Evolutionary conservation across 30 jellyfish, hydroid and myxozoan species (phyloP).

Genomic region (Catostylus mosaicus): DNA sequence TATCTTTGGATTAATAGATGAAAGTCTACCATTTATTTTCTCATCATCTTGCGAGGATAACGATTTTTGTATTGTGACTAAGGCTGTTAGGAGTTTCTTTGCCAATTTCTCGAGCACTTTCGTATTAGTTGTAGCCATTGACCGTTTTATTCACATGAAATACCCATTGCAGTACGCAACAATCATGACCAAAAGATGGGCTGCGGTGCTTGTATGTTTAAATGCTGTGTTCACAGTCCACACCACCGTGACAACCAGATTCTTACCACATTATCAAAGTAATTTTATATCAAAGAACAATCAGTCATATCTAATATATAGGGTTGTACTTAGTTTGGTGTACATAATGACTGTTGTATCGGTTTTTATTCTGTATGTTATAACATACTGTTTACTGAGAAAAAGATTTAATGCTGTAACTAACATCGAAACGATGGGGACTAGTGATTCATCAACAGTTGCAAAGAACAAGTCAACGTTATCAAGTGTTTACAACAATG

Average conservation of each 20-base stretch:
- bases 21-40: not conserved
- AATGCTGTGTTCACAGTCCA: slow-evolving; percentile 33
- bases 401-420: not conserved
- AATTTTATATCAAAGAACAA: not conserved
- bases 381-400: slow-evolving; percentile 12
- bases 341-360: not conserved
- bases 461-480: not conserved
- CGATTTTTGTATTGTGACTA: not conserved
- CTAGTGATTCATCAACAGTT: not conserved
- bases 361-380: slow-evolving; percentile 3
- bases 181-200: slow-evolving; percentile 44
- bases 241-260: not conserved
- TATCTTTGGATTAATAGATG: not conserved
- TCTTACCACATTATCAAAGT: slow-evolving; percentile 18
- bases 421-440: not conserved
- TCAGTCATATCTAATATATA: slow-evolving; percentile 20
- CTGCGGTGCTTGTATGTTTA: slow-evolving; percentile 2
- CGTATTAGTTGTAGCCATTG: slow-evolving; percentile 32
- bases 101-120: slow-evolving; percentile 25
- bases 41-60: not conserved
- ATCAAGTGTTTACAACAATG: not conserved
- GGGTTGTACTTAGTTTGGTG: slow-evolving; percentile 28
- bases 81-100: slow-evolving; percentile 15
- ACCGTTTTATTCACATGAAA: slow-evolving; percentile 60
- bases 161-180: not conserved